Base-by-base conservation (phyloP, 2,113 vertebrate species). In the Xenotilapia flavipinnis region DNA sequence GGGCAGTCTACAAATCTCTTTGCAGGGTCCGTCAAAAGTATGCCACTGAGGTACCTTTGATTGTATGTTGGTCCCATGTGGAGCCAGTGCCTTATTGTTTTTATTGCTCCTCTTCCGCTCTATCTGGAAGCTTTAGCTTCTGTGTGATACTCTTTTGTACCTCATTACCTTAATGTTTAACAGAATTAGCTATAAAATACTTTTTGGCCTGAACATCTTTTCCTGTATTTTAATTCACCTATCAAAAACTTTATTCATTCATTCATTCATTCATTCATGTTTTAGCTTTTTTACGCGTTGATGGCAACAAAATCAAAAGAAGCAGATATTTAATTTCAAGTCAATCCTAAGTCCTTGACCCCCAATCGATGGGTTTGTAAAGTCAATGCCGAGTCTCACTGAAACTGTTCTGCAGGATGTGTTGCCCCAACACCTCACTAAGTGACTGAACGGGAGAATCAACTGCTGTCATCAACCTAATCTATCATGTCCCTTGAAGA, bases 401-500 rank as follows among this genome's bases (percentile, higher is more conserved):
- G 60, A 65, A n/a, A 65, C 60, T 3, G 33, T 38, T 65, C 17
- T 65, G 60, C 60, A 65, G 17, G 17, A 38, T 38, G 60, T 65
- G 60, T 6, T 21, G 42, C 23, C 23, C 70, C 42, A 49, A 77
- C 70, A 77, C 70, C 15, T 49, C 31, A 23, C 47, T 58, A 7
- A 55, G 40, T 81, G 85, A 85, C 21, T 83, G 73, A 80, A 26
- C 17, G 7, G 51, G 12, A 33, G 13, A 55, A 83, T 83, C 42
- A 65, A 45, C 53, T 8, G 23, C 80, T 60, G 51, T 86, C 68
- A 88, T 84, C 42, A 75, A 75, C 70, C 55, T 86, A 45, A 89
- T 83, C 56, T 82, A 84, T 54, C 31, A n/a, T 14, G 23, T 86
- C 21, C 86, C 58, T 87, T 56, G 13, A 79, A 83, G 62, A 87